Evolutionary conservation across 2,797 vertebrate genomes (phyloP), one percentile per base, ranked within the genome.

Genomic region (Enoplosus armatus): DNA sequence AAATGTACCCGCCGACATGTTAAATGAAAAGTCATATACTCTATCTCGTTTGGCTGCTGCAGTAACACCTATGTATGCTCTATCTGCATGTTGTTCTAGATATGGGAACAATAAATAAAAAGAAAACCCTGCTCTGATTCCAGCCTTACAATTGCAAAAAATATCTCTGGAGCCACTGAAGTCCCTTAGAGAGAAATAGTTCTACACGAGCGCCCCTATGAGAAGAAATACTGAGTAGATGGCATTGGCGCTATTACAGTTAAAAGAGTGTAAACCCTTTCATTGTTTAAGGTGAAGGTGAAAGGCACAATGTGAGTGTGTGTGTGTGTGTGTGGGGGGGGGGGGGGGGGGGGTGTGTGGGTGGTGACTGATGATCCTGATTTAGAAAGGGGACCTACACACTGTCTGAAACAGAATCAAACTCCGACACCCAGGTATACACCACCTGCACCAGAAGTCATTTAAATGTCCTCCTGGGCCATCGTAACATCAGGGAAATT

Each of bases 401-500:
- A 65, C 71, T 39, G 47, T 85, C 89, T 87, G 77, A 90, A 92
- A 90, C 85, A 86, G 86, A 91, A 91, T 93, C 90, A 91, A 87
- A 90, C 87, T 79, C 84, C 59, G 84, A 86, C 90, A 85, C 75
- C 65, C 87, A 88, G 89, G 89, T 93, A 91, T 83, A 87, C 85
- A 54, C 89, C 91, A 93, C 93, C 93, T 94, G 92, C 92, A 90
- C 87, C 90, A 86, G 80, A 78, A 91, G 90, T 90, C 91, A 92
- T 94, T 94, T 94, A 89, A 94, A 91, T 89, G 89, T 93, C 90
- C 94, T 94, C 90, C 61, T 84, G 94, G 92, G 91, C 90, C 88
- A 83, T 87, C 80, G 88, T 79, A 82, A 84, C 90, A 88, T 88
- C 84, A 68, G 85, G 84, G 90, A 93, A 93, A 94, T 94, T 92